Evolutionary conservation across 2,113 vertebrate species (phyloP), one percentile per base, ranked within the genome.

Genomic region (Silurus asotus): DNA sequence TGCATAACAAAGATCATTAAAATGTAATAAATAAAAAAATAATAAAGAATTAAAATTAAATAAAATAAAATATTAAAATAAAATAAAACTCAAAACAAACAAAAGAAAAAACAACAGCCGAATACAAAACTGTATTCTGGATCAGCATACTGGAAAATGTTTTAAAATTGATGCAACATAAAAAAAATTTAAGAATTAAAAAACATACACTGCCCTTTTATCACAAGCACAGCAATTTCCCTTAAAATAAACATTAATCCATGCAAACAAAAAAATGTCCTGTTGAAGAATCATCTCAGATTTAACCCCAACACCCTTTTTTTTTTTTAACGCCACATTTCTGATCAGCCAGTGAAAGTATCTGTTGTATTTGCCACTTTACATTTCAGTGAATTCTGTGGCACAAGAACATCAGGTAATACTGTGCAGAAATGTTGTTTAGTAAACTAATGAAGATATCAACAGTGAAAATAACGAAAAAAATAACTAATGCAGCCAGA

Each of bases 221-320:
- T 69, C 8, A 20, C 61, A 67, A 64, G 70, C 20, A 67, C 53
- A 65, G 65, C 28, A 14, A 80, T 45, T 76, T 82, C 37, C 81
- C 45, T 19, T 85, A n/a, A 87, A 87, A 86, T 64, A 20, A 61
- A 59, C 76, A 77, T 56, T 37, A 85, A 70, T 80, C 20, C 88
- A 91, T 90, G 87, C 88, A 90, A 61, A 76, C 85, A 83, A 64
- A 61, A 86, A 84, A 59, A n/a, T n/a, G n/a, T n/a, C 74, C 64
- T 37, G 85, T 74, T 77, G 64, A 45, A 83, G 75, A 87, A 84
- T 51, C 77, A 61, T 23, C 25, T 69, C 64, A 78, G 53, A 69
- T 72, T 14, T 15, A 80, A 82, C 11, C 56, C 56, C 56, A 37
- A 37, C 28, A 0, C 13, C 56, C 13, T 14, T 14, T 58, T 58